Conservation (phyloP, 2,888 invertebrate species). For the Monoplex corrugatus region DNA sequence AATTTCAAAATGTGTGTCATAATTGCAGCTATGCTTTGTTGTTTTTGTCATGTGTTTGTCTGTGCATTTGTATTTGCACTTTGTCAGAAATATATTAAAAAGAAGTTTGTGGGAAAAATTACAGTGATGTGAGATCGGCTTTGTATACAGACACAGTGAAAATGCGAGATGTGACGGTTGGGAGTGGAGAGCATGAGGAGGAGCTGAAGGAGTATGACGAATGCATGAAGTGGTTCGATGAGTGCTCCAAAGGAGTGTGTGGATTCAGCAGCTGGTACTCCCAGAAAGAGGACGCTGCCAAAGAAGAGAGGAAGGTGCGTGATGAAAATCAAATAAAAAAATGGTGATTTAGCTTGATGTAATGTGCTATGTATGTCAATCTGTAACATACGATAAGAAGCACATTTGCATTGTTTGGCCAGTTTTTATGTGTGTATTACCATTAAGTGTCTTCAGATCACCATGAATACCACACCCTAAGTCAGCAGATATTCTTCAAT, state of each 20-base stretch:
- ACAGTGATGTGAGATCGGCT: background rate
- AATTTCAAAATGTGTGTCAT: no score
- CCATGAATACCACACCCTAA: no score
- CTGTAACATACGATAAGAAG: no score
- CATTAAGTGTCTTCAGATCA: no score
- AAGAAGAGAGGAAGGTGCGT: constrained; percentile 75
- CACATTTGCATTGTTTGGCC: no score
- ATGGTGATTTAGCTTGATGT: background rate
- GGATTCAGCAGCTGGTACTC: constrained; percentile 72
- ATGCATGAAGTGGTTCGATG: constrained; percentile 77
- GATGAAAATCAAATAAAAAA: background rate
- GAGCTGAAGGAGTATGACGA: constrained; percentile 76
- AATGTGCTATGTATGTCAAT: background rate
- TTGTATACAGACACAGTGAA: constrained; percentile 75
- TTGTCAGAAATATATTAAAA: no score
- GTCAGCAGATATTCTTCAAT: no score
- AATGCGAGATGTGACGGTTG: constrained; percentile 74
- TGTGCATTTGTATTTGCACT: background rate
- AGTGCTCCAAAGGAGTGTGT: constrained; percentile 72
- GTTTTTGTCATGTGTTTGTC: background rate
- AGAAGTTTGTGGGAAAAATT: no score
- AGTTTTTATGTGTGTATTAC: no score
- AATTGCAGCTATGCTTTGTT: no score
- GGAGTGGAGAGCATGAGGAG: constrained; percentile 70
- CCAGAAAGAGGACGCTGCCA: constrained; percentile 65